These are phyloP conservation scores for Drosophila stalkeri DNA, from an alignment of 2,888 invertebrate genomes.

Conservation along the genomic window DNA sequence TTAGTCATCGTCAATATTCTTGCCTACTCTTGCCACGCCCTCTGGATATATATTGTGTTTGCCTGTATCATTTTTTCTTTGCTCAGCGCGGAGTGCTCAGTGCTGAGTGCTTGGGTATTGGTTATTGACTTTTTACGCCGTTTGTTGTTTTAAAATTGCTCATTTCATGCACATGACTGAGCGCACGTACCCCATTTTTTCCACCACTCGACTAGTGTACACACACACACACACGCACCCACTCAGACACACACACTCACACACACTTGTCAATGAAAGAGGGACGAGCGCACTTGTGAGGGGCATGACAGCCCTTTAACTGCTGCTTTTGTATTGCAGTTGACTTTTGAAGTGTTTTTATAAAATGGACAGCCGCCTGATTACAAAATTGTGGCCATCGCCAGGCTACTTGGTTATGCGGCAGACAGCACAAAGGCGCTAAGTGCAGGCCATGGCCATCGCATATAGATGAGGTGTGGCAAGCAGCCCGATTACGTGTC, in stretches of 20 bases:
- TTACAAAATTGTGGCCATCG: constrained; percentile 66
- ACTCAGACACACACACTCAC: constrained; percentile 11
- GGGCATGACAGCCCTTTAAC: constrained; percentile 52
- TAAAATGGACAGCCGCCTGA: constrained; percentile 63
- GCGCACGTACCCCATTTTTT: constrained; percentile 58
- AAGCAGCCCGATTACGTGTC: constrained; percentile 62
- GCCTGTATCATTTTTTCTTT: constrained; percentile 24
- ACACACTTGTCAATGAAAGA: constrained; percentile 41
- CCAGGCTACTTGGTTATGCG: constrained; percentile 62
- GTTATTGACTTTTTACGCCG: constrained; percentile 63
- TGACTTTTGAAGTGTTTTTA: constrained; percentile 61
- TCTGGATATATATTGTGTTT: constrained; percentile 20
- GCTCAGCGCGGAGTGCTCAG: constrained; percentile 3
- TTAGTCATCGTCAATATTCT: constrained; percentile 22
- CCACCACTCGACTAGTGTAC: constrained; percentile 26
- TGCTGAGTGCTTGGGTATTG: constrained; percentile 38
- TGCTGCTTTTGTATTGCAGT: constrained; percentile 50
- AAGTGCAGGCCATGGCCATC: constrained; percentile 55
- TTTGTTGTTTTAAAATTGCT: constrained; percentile 74
- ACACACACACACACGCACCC: background rate
- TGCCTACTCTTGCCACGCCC: constrained; percentile 15
- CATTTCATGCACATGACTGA: constrained; percentile 73
- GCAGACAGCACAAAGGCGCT: constrained; percentile 59
- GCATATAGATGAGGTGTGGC: constrained; percentile 50
- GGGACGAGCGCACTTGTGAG: constrained; percentile 36